Evolutionary conservation across 2,888 invertebrate genomes (phyloP).

Genomic region (Apodemia hepburni): DNA sequence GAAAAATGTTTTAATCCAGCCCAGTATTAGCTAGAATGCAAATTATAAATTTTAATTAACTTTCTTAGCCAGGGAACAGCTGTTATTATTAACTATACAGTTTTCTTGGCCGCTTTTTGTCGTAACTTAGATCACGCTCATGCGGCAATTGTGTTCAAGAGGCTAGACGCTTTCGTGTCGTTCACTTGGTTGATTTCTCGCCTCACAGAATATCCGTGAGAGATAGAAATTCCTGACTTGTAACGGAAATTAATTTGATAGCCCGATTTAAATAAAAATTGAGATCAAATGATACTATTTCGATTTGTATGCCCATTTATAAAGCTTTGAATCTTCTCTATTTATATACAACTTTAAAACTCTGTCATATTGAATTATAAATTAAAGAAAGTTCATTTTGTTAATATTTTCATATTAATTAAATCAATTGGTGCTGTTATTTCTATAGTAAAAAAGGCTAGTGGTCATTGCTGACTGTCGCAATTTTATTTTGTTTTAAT

Average conservation of each 20-base stretch:
- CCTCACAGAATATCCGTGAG: slow-evolving; percentile 51
- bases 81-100: slow-evolving; percentile 58
- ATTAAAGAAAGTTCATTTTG: background rate
- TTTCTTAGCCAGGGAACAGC: slow-evolving; percentile 55
- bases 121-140: slow-evolving; percentile 25
- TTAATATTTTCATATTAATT: background rate
- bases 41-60: slow-evolving; percentile 21
- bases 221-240: slow-evolving; percentile 57
- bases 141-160: slow-evolving; percentile 37
- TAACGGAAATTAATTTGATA: slow-evolving; percentile 45
- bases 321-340: background rate
- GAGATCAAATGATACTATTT: slow-evolving; percentile 20
- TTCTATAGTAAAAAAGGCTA: too few species aligned
- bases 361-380: background rate
- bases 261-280: slow-evolving; percentile 27
- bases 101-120: slow-evolving; percentile 48
- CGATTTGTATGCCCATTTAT: background rate
- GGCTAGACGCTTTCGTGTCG: slow-evolving; percentile 50
- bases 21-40: slow-evolving; percentile 8
- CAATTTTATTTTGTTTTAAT: too few species aligned
- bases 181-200: slow-evolving; percentile 55
- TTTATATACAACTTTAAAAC: background rate
- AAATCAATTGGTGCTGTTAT: too few species aligned
- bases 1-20: slow-evolving; percentile 4
- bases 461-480: too few species aligned